Evolutionary conservation across 2,113 vertebrate species (phyloP).

Genomic region (Falcunculus frontatus): DNA sequence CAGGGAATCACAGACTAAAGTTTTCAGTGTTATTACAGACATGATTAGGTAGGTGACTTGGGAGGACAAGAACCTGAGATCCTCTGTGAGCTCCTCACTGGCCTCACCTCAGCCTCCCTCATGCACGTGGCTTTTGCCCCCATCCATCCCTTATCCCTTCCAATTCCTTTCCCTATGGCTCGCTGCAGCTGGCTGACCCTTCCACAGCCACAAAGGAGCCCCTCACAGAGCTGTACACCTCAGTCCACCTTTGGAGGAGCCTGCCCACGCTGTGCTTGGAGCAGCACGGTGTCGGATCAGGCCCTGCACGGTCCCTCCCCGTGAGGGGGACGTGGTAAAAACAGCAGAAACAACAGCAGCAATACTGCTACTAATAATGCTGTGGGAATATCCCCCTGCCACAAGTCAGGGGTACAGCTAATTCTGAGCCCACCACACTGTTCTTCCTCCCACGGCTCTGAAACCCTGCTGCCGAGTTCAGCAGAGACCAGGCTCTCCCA

Average conservation of each 20-base stretch:
- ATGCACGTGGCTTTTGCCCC: fast-evolving
- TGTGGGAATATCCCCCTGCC: neutral
- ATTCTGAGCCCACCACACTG: neutral
- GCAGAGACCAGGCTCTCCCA: neutral
- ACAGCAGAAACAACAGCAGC: neutral
- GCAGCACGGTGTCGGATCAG: neutral
- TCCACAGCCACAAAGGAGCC: neutral
- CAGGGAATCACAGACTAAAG: neutral
- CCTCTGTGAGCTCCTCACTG: neutral
- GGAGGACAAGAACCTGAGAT: neutral
- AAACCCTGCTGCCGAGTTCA: neutral
- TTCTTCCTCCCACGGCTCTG: neutral
- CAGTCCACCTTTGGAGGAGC: neutral
- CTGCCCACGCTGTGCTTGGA: neutral
- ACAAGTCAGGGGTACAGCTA: neutral
- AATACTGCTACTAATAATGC: neutral
- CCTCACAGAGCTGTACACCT: neutral
- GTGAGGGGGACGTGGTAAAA: neutral
- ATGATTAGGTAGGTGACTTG: neutral
- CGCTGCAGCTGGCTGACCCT: neutral
- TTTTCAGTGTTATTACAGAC: neutral
- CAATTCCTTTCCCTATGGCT: neutral
- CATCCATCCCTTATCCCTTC: neutral
- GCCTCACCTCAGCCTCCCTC: neutral
- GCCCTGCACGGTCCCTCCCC: neutral